Evolutionary conservation across 2,888 invertebrate species (phyloP).

Genomic region (Xanthorhoe spadicearia): DNA sequence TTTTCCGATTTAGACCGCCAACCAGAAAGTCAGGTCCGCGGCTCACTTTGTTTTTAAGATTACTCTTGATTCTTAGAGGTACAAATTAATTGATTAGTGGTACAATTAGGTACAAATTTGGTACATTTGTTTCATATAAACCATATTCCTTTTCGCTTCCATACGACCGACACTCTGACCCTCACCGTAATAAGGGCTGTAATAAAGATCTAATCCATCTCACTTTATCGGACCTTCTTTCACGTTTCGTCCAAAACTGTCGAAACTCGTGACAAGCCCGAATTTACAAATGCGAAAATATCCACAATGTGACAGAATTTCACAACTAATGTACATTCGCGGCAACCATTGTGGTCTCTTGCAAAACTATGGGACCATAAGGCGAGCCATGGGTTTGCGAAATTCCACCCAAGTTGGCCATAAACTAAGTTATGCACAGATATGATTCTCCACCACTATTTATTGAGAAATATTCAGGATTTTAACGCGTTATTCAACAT

Average conservation of each 20-base stretch:
- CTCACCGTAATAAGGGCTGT: not conserved
- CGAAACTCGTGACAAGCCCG: slow-evolving; percentile 19
- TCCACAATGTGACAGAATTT: slow-evolving; percentile 63
- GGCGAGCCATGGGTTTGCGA: slow-evolving; percentile 39
- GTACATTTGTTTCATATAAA: too few relatives aligned
- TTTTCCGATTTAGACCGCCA: too few relatives aligned
- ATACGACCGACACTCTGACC: too few relatives aligned
- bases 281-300: slow-evolving; percentile 46
- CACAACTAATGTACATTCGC: slow-evolving; percentile 45
- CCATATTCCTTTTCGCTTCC: too few relatives aligned
- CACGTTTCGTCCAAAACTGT: slow-evolving; percentile 21
- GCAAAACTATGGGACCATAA: slow-evolving; percentile 61
- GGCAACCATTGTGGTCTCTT: slow-evolving; percentile 53
- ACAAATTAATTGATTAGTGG: too few relatives aligned
- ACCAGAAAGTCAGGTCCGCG: too few relatives aligned
- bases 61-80: too few relatives aligned
- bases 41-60: too few relatives aligned
- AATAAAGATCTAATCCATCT: slow-evolving; percentile 13
- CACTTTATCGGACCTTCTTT: slow-evolving; percentile 9
- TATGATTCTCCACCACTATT: slow-evolving; percentile 3
- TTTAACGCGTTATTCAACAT: too few relatives aligned
- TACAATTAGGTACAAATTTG: too few relatives aligned
- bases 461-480: not conserved
- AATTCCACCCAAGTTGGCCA: slow-evolving; percentile 27
- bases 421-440: slow-evolving; percentile 14